A percentile compares a stretch with the other conserved stretches of the same genome.
phyloP scores from a whole-genome alignment of 2,888 invertebrate genomes.

The Choreutis nemorana region DNA sequence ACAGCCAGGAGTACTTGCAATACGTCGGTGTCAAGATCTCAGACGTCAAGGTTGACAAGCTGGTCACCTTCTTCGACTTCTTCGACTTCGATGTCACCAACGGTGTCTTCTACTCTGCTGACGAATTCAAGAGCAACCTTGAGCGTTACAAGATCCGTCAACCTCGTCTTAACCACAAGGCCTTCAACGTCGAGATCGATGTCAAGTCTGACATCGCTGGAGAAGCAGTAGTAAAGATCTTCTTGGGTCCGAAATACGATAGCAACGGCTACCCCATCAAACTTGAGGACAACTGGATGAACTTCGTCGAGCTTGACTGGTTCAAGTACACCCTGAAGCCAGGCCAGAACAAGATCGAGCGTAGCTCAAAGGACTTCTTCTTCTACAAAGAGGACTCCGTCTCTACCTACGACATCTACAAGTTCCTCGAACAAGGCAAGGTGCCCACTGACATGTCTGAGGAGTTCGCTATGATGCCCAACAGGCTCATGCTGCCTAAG shows the following conservation, averaged over 20 bases:
- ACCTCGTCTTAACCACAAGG: slow-evolving; percentile 74
- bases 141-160: slow-evolving; percentile 67
- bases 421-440: slow-evolving; percentile 58
- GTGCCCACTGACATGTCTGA: slow-evolving; percentile 62
- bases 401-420: slow-evolving; percentile 66
- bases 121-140: slow-evolving; percentile 33
- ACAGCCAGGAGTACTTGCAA: slow-evolving; percentile 62
- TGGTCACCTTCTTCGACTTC: slow-evolving; percentile 72
- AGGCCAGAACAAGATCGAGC: slow-evolving; percentile 71
- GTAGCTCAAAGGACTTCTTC: slow-evolving; percentile 70
- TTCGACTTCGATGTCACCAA: slow-evolving; percentile 70
- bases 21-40: slow-evolving; percentile 70
- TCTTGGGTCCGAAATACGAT: slow-evolving; percentile 75
- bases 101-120: slow-evolving; percentile 32
- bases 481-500: slow-evolving; percentile 74
- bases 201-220: slow-evolving; percentile 66
- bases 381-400: slow-evolving; percentile 70
- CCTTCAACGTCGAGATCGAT: slow-evolving; percentile 68
- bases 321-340: slow-evolving; percentile 65
- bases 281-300: slow-evolving; percentile 62
- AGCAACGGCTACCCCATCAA: slow-evolving; percentile 54
- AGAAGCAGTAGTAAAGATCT: slow-evolving; percentile 69
- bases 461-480: slow-evolving; percentile 69
- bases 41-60: slow-evolving; percentile 66
- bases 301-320: slow-evolving; percentile 70